Evolutionary conservation across 2,797 vertebrate genomes (phyloP).

Genomic region (Tadarida brasiliensis): DNA sequence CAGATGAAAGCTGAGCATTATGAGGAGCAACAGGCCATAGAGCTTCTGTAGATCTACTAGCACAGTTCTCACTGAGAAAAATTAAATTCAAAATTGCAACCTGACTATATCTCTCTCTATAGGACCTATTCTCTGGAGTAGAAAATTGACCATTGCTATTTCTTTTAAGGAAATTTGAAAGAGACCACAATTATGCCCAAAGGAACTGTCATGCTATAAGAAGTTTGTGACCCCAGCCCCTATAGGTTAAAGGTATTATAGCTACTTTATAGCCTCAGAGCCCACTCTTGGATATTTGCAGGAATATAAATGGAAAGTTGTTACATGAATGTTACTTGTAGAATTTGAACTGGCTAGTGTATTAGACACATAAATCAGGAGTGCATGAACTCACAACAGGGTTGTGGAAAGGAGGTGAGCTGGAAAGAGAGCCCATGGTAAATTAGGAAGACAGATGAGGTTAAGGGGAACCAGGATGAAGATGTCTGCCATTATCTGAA

Average conservation of each 20-base stretch:
- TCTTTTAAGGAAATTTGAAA: conserved; percentile 65
- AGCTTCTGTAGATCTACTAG: conserved; percentile 22
- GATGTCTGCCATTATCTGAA: conserved; percentile 64
- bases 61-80: conserved; percentile 52
- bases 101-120: conserved; percentile 1
- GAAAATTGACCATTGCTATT: conserved; percentile 25
- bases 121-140: conserved; percentile 24
- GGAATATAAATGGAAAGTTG: conserved; percentile 57
- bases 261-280: neutral
- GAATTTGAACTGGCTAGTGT: conserved; percentile 60
- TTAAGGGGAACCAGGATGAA: conserved; percentile 66
- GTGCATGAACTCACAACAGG: conserved; percentile 52
- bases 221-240: neutral
- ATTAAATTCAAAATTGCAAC: conserved; percentile 40
- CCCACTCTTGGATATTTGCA: conserved; percentile 51
- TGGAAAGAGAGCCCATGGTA: conserved; percentile 49
- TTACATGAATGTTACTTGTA: conserved; percentile 60
- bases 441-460: conserved; percentile 68
- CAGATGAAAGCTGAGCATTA: conserved; percentile 27
- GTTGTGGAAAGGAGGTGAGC: conserved; percentile 42
- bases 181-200: conserved; percentile 37
- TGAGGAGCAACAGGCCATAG: neutral
- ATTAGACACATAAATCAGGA: conserved; percentile 58
- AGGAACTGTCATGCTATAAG: conserved; percentile 6
- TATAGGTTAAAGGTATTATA: conserved; percentile 3